Percentiles rank a stretch among this genome's conserved stretches.
Evolutionary conservation across 2,113 vertebrate genomes (phyloP).

Genomic region (Equus quagga): DNA sequence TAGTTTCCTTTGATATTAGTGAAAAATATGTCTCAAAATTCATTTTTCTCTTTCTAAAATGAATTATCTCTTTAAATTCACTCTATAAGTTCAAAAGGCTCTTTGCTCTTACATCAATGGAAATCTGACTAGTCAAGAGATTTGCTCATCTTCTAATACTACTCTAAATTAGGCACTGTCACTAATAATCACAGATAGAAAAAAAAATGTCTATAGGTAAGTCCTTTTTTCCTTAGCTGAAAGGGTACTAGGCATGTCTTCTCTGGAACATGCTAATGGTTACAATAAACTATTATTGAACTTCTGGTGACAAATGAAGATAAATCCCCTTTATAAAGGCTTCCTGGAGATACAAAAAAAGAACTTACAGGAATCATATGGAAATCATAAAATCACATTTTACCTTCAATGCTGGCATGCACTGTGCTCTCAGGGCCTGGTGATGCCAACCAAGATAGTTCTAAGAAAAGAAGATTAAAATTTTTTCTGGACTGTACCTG

Average conservation of each 20-base stretch:
- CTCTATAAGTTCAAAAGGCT: conserved; percentile 15
- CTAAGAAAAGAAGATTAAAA: conserved; percentile 73
- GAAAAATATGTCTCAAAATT: conserved; percentile 26
- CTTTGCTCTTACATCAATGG: neutral
- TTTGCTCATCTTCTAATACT: conserved; percentile 3
- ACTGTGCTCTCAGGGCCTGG: conserved; percentile 68
- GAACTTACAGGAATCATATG: conserved; percentile 65
- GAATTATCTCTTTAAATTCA: neutral
- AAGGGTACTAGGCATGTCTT: neutral
- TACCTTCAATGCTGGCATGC: conserved; percentile 78
- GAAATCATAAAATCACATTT: conserved; percentile 76
- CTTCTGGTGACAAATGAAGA: conserved; percentile 56
- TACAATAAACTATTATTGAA: conserved; percentile 53
- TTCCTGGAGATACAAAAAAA: conserved; percentile 63
- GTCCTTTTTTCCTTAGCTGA: neutral
- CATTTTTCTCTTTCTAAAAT: conserved; percentile 44
- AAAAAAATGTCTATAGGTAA: neutral
- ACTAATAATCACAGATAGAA: conserved; percentile 44
- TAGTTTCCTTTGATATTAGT: conserved; percentile 21
- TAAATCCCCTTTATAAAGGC: conserved; percentile 35
- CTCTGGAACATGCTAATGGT: conserved; percentile 15
- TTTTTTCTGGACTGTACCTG: conserved; percentile 70
- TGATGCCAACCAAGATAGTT: conserved; percentile 74
- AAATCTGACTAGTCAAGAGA: neutral
- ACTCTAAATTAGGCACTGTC: neutral